A percentile compares a stretch with the other conserved stretches of the same genome.
Conservation (phyloP, 2,888 invertebrate genomes). For the Psococerastis gibbosa region DNA sequence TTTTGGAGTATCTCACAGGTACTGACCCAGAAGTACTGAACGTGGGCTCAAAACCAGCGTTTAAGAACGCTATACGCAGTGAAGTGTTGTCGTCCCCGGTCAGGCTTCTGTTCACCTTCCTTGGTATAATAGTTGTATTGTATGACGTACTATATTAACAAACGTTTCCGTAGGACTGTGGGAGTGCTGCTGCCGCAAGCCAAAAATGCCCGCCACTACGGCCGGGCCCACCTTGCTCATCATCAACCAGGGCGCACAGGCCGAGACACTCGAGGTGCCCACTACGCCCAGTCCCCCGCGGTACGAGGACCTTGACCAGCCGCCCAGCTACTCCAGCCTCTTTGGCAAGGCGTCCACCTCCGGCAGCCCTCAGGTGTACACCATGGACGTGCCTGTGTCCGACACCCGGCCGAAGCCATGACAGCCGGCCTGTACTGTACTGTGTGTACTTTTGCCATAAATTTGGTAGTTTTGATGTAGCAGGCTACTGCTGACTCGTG, state of each 20-base stretch:
- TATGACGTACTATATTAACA: no score
- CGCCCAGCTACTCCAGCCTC: conserved; percentile 43
- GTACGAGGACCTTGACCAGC: conserved; percentile 41
- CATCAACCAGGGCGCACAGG: conserved; percentile 18
- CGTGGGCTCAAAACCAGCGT: no score
- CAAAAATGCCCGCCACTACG: conserved; percentile 20
- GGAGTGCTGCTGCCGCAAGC: conserved; percentile 29
- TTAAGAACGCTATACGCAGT: no score
- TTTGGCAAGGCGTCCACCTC: conserved; percentile 23
- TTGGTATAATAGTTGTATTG: no score
- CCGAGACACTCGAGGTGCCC: conserved; percentile 26
- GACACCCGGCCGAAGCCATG: neutral
- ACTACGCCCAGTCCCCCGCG: conserved; percentile 34
- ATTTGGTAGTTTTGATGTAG: no score
- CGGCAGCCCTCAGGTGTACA: neutral
- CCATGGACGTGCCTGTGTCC: neutral
- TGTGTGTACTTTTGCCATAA: no score
- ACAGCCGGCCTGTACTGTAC: neutral
- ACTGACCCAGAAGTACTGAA: no score
- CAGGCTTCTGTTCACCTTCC: no score
- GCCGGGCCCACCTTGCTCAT: conserved; percentile 22
- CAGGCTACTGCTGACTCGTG: no score
- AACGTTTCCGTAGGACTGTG: no score
- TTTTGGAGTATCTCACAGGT: no score
- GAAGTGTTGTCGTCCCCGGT: no score